Percentiles rank a stretch among this genome's conserved stretches.
Evolutionary conservation across 2,888 invertebrate genomes (phyloP).

Genomic region (Tetropium fuscum): DNA sequence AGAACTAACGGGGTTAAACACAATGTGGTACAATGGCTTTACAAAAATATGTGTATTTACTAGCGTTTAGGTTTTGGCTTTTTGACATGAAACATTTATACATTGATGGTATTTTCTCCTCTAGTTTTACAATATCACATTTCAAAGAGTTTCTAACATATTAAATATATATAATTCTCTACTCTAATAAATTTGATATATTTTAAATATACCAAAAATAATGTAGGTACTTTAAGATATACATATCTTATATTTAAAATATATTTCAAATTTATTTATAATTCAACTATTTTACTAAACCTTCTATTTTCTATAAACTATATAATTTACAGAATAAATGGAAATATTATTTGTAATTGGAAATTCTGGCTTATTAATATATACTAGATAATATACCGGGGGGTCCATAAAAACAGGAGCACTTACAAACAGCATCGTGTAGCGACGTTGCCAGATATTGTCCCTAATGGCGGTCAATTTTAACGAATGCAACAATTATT

Average conservation of each 20-base stretch:
- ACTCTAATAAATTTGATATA: slow-evolving; percentile 15
- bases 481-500: too few species aligned
- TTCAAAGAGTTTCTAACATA: slow-evolving; percentile 48
- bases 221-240: too few species aligned
- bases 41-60: slow-evolving; percentile 22
- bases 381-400: neutral
- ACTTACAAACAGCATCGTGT: too few species aligned
- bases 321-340: slow-evolving; percentile 14
- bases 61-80: slow-evolving; percentile 10
- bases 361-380: slow-evolving; percentile 1
- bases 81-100: slow-evolving; percentile 50
- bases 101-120: slow-evolving; percentile 39
- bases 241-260: too few species aligned
- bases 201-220: slow-evolving; percentile 9
- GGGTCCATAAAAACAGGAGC: too few species aligned
- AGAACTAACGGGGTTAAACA: too few species aligned
- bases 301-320: slow-evolving; percentile 15
- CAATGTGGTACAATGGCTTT: too few species aligned
- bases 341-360: slow-evolving; percentile 20
- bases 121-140: slow-evolving; percentile 50
- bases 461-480: too few species aligned
- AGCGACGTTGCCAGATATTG: too few species aligned
- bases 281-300: slow-evolving; percentile 11
- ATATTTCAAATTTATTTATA: slow-evolving; percentile 7
- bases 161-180: slow-evolving; percentile 13